Percentiles rank a stretch among this genome's conserved stretches.
Evolutionary conservation across 2,888 invertebrate species (phyloP).

Genomic region (Gastracanthus pulcherrimus): DNA sequence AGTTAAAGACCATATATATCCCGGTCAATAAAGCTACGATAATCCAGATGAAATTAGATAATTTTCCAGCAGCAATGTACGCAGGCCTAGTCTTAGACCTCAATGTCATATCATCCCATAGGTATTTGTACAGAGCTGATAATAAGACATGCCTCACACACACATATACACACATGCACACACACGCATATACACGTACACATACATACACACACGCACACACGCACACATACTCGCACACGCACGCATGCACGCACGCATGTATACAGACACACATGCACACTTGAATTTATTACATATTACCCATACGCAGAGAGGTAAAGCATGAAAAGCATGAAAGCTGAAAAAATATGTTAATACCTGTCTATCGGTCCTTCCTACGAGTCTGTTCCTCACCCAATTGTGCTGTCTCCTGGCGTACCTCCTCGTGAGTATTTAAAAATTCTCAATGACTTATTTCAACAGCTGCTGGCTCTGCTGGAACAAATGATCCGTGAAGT

Average conservation of each 20-base stretch:
- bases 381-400: constrained; percentile 92
- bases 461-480: constrained; percentile 81
- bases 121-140: neutral
- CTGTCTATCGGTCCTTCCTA: constrained; percentile 85
- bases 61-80: neutral
- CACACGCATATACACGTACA: too few species aligned
- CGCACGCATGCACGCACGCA: too few species aligned
- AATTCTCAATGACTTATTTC: constrained; percentile 83
- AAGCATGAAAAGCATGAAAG: neutral
- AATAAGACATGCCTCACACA: neutral
- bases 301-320: neutral
- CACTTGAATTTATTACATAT: too few species aligned
- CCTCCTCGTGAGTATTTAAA: constrained; percentile 91
- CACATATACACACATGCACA: too few species aligned
- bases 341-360: constrained; percentile 75
- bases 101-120: too few species aligned
- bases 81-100: too few species aligned
- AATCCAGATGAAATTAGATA: neutral
- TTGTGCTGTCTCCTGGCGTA: constrained; percentile 92
- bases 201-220: too few species aligned
- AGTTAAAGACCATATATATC: neutral
- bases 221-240: too few species aligned
- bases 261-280: too few species aligned
- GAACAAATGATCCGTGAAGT: constrained; percentile 28
- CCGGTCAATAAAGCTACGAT: neutral